phyloP scores from a whole-genome alignment of 2,888 invertebrate species.

The Strigamia maritima region DNA sequence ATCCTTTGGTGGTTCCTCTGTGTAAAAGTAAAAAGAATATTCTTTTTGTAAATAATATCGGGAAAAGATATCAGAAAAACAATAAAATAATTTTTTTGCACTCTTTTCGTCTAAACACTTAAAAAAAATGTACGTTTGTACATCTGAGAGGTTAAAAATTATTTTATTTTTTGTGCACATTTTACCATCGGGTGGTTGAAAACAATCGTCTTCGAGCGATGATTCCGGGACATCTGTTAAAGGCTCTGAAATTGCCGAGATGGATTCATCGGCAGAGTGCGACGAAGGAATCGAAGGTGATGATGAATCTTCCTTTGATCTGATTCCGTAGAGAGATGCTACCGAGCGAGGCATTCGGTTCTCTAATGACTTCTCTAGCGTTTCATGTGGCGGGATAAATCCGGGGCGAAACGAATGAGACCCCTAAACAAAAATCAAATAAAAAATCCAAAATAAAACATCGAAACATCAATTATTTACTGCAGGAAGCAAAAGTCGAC shows the following conservation, averaged over 20 bases:
- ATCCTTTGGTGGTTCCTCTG: constrained; percentile 46
- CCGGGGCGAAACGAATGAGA: constrained; percentile 46
- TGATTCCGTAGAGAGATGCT: constrained; percentile 44
- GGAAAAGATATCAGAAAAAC: too few species aligned
- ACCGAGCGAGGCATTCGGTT: constrained; percentile 47
- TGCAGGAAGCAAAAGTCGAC: neutral
- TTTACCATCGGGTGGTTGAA: neutral
- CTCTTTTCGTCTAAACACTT: too few species aligned
- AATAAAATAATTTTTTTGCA: too few species aligned
- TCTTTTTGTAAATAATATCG: too few species aligned
- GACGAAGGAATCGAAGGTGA: neutral
- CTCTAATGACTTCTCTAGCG: constrained; percentile 72
- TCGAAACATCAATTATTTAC: neutral
- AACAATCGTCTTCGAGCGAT: constrained; percentile 2
- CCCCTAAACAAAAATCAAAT: neutral
- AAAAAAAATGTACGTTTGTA: too few species aligned
- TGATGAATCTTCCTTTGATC: constrained; percentile 42
- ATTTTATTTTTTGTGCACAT: too few species aligned
- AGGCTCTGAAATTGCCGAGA: neutral
- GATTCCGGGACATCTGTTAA: neutral
- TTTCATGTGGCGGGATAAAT: constrained; percentile 66
- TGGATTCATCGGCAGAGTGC: neutral
- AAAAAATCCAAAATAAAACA: neutral
- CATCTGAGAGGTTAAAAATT: too few species aligned
- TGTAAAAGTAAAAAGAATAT: neutral